Conservation (phyloP, 2,797 vertebrate species). For the Anomalospiza imberbis region DNA sequence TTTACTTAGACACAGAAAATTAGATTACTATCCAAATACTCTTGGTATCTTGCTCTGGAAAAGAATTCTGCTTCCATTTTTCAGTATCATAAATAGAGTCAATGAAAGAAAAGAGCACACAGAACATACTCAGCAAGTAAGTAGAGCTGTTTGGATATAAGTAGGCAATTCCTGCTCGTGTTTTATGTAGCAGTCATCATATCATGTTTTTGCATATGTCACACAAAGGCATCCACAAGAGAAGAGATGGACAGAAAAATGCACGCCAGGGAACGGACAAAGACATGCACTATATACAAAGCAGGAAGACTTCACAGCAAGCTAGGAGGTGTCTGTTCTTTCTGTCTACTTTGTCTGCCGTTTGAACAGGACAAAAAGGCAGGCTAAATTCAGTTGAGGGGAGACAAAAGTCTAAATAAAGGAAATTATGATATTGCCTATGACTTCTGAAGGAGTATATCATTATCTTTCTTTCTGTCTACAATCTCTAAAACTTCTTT, state of each 20-base stretch:
- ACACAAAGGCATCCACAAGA: neutral
- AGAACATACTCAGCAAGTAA: neutral
- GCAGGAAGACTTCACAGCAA: neutral
- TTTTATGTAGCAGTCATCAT: rapidly evolving
- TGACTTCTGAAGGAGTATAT: neutral
- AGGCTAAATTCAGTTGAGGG: neutral
- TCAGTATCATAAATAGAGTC: neutral
- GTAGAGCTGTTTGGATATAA: neutral
- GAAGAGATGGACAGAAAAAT: neutral
- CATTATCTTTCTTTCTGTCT: neutral
- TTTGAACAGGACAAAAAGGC: neutral
- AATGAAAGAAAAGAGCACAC: neutral
- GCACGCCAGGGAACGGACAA: neutral
- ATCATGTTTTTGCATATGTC: rapidly evolving
- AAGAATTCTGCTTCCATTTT: neutral
- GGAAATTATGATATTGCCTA: neutral
- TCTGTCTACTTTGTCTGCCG: neutral
- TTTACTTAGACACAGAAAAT: neutral
- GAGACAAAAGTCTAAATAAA: neutral
- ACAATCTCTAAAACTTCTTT: neutral
- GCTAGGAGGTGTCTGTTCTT: neutral
- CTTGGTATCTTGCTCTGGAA: neutral
- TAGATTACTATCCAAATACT: neutral
- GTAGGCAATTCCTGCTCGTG: neutral
- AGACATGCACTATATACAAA: neutral